Conservation (phyloP, 2,113 vertebrate genomes). For the Azemiops feae region DNA sequence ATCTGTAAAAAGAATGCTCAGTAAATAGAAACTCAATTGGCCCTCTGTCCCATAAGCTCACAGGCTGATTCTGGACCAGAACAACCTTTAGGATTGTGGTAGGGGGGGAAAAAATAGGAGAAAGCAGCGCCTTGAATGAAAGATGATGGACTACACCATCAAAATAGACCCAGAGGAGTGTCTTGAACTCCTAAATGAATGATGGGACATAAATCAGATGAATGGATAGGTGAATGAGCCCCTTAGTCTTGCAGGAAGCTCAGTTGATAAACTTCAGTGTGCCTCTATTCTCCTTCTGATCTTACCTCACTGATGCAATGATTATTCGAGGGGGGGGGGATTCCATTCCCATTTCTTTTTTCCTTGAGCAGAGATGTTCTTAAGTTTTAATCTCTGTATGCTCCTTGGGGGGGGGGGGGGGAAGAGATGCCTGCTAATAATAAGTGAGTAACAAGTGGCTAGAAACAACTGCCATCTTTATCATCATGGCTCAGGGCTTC, state of each 20-base stretch:
- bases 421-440: not conserved
- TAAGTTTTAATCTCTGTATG: not conserved
- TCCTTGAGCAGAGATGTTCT: not conserved
- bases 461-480: not conserved
- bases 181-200: not conserved
- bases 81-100: not conserved
- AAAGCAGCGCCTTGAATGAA: not conserved
- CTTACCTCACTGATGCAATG: not conserved
- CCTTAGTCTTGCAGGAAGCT: not conserved
- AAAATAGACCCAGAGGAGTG: not conserved
- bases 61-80: not conserved
- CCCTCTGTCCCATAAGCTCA: not conserved
- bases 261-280: not conserved
- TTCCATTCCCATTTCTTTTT: not conserved
- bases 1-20: not conserved
- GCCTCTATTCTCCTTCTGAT: not conserved
- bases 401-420: not conserved
- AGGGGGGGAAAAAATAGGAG: not conserved
- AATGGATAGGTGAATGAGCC: not conserved
- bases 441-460: not conserved
- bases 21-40: not conserved
- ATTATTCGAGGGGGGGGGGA: not conserved
- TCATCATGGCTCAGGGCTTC: not conserved
- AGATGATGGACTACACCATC: not conserved
- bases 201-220: not conserved